A percentile compares a stretch with the other conserved stretches of the same genome.
Conservation (phyloP, 2,888 invertebrate species). For the Lydus trimaculatus region DNA sequence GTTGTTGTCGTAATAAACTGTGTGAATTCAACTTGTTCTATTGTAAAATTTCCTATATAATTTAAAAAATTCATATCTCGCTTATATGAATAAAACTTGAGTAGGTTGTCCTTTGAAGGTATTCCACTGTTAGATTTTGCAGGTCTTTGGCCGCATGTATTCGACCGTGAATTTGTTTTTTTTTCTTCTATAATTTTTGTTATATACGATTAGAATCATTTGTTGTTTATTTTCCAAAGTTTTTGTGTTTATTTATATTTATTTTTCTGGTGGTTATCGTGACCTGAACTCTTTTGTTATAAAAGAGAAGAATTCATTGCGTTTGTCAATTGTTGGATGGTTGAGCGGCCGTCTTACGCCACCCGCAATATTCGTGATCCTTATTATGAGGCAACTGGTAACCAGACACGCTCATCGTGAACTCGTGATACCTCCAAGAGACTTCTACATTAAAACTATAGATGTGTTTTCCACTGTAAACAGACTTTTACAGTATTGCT, state of each 20-base stretch:
- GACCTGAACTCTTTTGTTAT: not conserved
- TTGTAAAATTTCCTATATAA: not conserved
- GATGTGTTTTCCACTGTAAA: slow-evolving; percentile 26
- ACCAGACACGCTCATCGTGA: slow-evolving; percentile 51
- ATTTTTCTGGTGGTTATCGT: not conserved
- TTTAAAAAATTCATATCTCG: not conserved
- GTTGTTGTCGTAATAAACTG: not conserved
- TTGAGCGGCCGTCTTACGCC: slow-evolving; percentile 42
- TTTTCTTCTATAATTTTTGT: not conserved
- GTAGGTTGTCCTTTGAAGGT: slow-evolving; percentile 5
- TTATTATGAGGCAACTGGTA: slow-evolving; percentile 49
- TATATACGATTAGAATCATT: not conserved
- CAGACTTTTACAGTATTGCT: slow-evolving; percentile 26
- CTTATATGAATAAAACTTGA: not conserved
- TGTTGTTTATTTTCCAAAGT: not conserved
- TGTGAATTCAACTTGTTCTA: not conserved
- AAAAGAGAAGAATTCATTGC: slow-evolving; percentile 8
- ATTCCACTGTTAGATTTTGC: not conserved
- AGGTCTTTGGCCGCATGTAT: not conserved
- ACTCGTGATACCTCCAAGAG: slow-evolving; percentile 43
- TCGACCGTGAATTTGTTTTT: not conserved
- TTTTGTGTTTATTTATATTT: not conserved
- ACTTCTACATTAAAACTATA: slow-evolving; percentile 13
- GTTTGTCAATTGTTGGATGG: slow-evolving; percentile 33
- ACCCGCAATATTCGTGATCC: slow-evolving; percentile 54